Evolutionary conservation across 2,888 invertebrate genomes (phyloP), one percentile per base, ranked within the genome.

Genomic region (Hipparchia sbordonii): DNA sequence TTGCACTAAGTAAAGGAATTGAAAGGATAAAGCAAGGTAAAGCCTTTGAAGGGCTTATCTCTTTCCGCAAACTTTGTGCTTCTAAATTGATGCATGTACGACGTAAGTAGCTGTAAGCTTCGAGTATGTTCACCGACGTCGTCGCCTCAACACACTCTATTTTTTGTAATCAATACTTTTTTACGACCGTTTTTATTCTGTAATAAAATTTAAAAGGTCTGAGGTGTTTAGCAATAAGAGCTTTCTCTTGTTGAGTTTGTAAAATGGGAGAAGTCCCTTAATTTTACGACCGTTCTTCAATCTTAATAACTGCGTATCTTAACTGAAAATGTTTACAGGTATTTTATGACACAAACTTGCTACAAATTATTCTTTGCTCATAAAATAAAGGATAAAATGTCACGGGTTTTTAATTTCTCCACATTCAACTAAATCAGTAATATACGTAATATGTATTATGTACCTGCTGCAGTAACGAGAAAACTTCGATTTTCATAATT

Each of bases 241-340:
- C 76, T 73, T 70, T 77, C 74, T 68, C 62, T 67, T 76, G 77
- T 77, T 72, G 71, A 76, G 70, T 74, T 74, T 74, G 66, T 72
- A 74, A 74, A 71, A 73, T 71, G 62, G 70, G 68, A 73, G 71
- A 72, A 71, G 72, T 73, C 74, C 72, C 68, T 73, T 70, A 74
- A 74, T 77, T 76, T 76, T 74, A 74, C 71, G 76, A 73, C 67
- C 72, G 67, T 56, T 71, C 67, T 62, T 72, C 71, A 73, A 73
- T 69, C 71, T 71, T 75, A 33, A 61, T 63, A 71, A 69, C 39
- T 51, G 80, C 23, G 68, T 48, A 74, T 51, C 70, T 70, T 48
- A 73, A 67, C 48, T 67, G 48, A 51, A 71, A 71, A 71, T 63
- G 63, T 48, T 59, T 65, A 71, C 59, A 59, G 65, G 57, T 65